Percentiles rank a stretch among this genome's conserved stretches.
These are phyloP conservation scores for Trachelus tabidus DNA, from an alignment of 2,888 invertebrate genomes.

Conservation along the genomic window DNA sequence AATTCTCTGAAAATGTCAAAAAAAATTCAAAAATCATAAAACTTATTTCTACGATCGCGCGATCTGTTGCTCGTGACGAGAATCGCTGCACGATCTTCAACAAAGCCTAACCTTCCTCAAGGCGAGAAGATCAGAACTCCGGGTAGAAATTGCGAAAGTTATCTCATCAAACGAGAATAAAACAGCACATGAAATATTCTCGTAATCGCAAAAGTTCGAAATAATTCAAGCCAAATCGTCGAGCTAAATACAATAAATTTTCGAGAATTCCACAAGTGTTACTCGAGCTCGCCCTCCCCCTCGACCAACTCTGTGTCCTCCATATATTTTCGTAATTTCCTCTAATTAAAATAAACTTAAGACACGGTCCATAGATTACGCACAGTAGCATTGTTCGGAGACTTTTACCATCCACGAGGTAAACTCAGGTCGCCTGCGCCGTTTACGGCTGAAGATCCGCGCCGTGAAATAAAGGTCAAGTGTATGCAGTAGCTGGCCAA, in stretches of 20 bases:
- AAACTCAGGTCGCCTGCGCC: constrained; percentile 2
- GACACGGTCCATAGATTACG: constrained; percentile 48
- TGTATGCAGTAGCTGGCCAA: constrained; percentile 46
- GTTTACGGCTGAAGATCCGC: constrained; percentile 5
- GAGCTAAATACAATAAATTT: no score
- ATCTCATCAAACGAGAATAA: background rate
- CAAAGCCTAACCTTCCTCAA: background rate
- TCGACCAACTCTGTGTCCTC: no score
- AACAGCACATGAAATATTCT: constrained; percentile 1
- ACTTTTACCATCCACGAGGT: constrained; percentile 32
- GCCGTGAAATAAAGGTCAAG: constrained; percentile 58
- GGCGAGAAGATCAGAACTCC: constrained; percentile 15
- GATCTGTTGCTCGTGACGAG: background rate
- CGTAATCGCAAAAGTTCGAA: no score
- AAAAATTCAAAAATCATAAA: background rate
- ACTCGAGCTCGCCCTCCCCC: no score
- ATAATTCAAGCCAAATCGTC: no score
- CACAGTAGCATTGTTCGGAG: constrained; percentile 50
- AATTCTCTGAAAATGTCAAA: background rate
- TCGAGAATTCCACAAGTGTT: no score
- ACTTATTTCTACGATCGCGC: background rate
- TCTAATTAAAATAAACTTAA: constrained; percentile 58
- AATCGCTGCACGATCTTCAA: background rate
- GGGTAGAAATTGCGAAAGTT: background rate
- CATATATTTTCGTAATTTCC: constrained; percentile 57